Base-by-base conservation (phyloP, 2,797 vertebrate species). In the Amazonetta brasiliensis region DNA sequence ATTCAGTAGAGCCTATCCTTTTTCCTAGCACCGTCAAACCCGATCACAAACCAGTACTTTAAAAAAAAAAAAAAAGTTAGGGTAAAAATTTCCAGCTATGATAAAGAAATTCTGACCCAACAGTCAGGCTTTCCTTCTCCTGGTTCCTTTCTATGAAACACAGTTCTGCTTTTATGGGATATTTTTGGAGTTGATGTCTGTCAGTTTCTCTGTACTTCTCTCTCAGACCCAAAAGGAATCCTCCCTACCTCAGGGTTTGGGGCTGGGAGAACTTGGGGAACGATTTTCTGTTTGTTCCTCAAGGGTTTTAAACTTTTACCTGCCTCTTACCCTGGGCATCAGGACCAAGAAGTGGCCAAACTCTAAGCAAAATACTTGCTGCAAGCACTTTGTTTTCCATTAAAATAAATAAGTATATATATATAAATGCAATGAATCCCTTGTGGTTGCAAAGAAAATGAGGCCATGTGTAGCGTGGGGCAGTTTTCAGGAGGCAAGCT, bases 361-460 rank as follows among this genome's bases (percentile, higher is more conserved):
- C 33, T 23, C 66, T 71, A 90, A 84, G 80, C 59, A 66, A 66
- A 94, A 94, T 77, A 86, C 46, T 84, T 84, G 52, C 88, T 68
- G 54, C 56, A 71, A 54, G 82, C 48, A 30, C 60, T 83, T 35
- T 26, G 6, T 69, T 87, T 71, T 68, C 3, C 79, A 31, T 39
- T 43, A 43, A 43, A 43, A 43, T 43, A 43, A 43, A 8, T 18
- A 43, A 18, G n/a, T n/a, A 43, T 43, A 43, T 18, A 43, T 19
- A 43, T 19, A 43, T 5, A 23, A 48, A 59, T 80, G 48, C 74
- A 33, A 23, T 75, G 81, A 74, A 72, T 92, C 81, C 48, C 25
- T 52, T 86, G 69, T 67, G 77, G 46, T 48, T 90, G 33, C 50
- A 41, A 62, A 35, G 78, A 52, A 67, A 31, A 52, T 4, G 33